Evolutionary conservation across 2,113 vertebrate genomes (phyloP).

Genomic region (Dunckerocampus dactyliophorus): DNA sequence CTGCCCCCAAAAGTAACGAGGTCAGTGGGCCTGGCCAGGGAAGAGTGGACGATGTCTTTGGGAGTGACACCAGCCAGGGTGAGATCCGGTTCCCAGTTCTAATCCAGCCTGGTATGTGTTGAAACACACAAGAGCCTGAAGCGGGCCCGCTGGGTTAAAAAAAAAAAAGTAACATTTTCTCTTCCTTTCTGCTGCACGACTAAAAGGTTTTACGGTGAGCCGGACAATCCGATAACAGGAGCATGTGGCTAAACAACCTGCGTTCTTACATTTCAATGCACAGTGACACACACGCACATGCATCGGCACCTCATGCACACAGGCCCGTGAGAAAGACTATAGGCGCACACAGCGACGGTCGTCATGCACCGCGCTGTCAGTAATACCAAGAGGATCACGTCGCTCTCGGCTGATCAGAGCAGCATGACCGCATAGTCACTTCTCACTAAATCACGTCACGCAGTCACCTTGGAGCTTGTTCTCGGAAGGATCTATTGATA

Average conservation of each 20-base stretch:
- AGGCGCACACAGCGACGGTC: constrained; percentile 3
- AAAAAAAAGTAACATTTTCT: constrained; percentile 2
- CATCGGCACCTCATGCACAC: constrained; percentile 29
- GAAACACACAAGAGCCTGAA: constrained; percentile 22
- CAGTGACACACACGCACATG: constrained; percentile 44
- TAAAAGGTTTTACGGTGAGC: too few species aligned
- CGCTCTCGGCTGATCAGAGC: constrained; percentile 58
- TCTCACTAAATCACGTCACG: constrained; percentile 49
- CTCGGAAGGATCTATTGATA: constrained; percentile 1
- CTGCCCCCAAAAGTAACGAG: constrained; percentile 50
- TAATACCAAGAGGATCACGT: constrained; percentile 68
- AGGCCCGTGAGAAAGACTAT: constrained; percentile 24
- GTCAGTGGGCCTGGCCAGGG: constrained; percentile 72
- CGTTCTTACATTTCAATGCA: constrained; percentile 53
- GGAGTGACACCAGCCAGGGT: constrained; percentile 50
- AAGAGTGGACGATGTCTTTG: constrained; percentile 68
- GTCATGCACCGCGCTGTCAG: constrained; percentile 32
- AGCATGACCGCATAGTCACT: constrained; percentile 38
- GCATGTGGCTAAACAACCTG: constrained; percentile 53
- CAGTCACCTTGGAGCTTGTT: constrained; percentile 45
- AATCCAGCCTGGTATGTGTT: constrained; percentile 70
- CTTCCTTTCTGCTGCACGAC: background rate
- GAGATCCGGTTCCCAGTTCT: constrained; percentile 66
- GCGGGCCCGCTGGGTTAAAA: too few species aligned
- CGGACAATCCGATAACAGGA: constrained; percentile 14